phyloP scores from a whole-genome alignment of 2,797 vertebrate species.

The Sebastes reedi region DNA sequence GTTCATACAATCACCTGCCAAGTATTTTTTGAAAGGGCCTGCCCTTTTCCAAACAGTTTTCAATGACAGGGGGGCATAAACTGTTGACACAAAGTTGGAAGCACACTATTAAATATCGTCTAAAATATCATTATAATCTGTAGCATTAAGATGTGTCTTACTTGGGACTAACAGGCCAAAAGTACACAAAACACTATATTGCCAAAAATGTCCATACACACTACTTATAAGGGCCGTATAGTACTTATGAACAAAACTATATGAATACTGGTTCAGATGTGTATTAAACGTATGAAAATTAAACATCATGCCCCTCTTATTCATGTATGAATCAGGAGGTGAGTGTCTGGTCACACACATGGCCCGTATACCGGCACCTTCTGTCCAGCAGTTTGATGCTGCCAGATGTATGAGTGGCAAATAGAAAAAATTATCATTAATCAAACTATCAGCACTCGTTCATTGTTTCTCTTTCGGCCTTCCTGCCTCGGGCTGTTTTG shows the following conservation, averaged over 20 bases:
- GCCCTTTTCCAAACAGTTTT: too few species aligned
- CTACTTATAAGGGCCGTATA: neutral
- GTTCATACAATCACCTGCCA: too few species aligned
- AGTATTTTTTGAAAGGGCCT: too few species aligned
- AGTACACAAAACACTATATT: neutral
- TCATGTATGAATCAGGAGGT: neutral
- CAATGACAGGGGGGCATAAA: too few species aligned
- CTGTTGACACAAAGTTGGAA: neutral
- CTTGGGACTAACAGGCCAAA: neutral
- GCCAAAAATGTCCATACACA: neutral
- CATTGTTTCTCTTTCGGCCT: slow-evolving; percentile 12
- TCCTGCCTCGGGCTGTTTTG: neutral
- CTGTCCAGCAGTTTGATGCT: slow-evolving; percentile 7
- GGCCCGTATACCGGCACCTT: neutral
- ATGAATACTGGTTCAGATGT: neutral
- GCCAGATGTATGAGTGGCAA: slow-evolving; percentile 47
- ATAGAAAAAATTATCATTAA: slow-evolving; percentile 48
- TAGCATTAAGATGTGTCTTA: neutral
- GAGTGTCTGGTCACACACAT: neutral
- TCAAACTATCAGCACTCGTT: slow-evolving; percentile 50
- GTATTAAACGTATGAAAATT: neutral
- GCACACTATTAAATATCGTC: neutral
- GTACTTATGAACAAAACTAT: neutral
- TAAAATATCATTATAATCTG: neutral
- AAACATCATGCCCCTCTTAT: neutral